Percentiles rank a stretch among this genome's conserved stretches.
phyloP scores from a whole-genome alignment of 2,797 vertebrate species.

The Anableps anableps region DNA sequence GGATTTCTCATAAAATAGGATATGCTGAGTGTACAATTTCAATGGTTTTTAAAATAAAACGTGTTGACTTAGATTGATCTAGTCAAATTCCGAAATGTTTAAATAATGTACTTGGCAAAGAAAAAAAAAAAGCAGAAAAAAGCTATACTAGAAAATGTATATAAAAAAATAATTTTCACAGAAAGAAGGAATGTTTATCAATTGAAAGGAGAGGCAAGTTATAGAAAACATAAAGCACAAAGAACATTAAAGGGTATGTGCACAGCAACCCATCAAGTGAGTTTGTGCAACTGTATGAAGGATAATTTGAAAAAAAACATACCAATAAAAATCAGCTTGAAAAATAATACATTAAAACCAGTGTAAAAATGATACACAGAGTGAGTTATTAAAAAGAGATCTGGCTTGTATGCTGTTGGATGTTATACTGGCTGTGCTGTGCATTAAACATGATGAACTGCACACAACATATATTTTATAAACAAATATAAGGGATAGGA shows the following conservation, averaged over 20 bases:
- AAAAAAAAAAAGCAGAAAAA: neutral
- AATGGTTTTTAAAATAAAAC: neutral
- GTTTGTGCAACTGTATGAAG: neutral
- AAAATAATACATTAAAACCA: constrained; percentile 2
- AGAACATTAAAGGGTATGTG: neutral
- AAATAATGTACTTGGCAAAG: neutral
- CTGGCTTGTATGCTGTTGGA: neutral
- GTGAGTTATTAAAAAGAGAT: neutral
- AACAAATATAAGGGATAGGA: neutral
- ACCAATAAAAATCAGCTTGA: neutral
- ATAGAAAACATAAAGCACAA: neutral
- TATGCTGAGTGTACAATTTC: neutral
- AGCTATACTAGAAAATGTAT: neutral
- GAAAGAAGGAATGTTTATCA: neutral
- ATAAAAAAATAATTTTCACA: neutral
- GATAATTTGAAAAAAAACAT: neutral
- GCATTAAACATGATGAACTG: neutral
- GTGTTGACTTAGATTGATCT: neutral
- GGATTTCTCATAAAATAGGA: neutral
- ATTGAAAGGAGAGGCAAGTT: neutral
- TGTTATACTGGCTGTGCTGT: neutral
- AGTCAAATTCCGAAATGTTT: neutral
- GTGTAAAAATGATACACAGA: neutral
- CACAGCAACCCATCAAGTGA: neutral
- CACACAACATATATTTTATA: neutral